These are phyloP conservation scores for Prochilodus magdalenae DNA, from an alignment of 2,113 vertebrate genomes.

Conservation along the genomic window DNA sequence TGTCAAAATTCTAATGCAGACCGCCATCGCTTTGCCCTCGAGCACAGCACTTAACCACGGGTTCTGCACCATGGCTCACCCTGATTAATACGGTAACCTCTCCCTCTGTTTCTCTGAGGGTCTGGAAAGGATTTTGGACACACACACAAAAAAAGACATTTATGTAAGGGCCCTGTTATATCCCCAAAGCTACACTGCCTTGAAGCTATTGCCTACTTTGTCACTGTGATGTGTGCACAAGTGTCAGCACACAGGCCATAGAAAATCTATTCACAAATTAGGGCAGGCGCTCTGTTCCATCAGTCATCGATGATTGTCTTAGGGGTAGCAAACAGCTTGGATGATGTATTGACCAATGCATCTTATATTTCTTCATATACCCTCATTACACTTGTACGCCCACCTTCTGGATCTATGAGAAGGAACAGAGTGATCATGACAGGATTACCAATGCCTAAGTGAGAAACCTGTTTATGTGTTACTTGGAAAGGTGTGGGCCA, in stretches of 20 bases:
- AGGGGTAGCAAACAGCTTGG: slow-evolving; percentile 5
- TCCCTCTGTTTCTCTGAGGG: slow-evolving; percentile 8
- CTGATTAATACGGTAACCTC: slow-evolving; percentile 22
- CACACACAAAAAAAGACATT: not conserved
- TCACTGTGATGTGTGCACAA: slow-evolving; percentile 16
- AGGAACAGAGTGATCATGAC: not conserved
- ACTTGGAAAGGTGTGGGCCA: not conserved
- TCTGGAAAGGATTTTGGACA: slow-evolving; percentile 10
- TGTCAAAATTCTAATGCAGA: slow-evolving; percentile 16
- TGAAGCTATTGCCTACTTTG: slow-evolving; percentile 13
- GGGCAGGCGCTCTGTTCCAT: not conserved
- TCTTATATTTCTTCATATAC: not conserved
- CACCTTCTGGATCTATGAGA: not conserved
- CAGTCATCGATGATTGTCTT: slow-evolving; percentile 17
- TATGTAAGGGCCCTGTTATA: not conserved
- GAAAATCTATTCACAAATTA: slow-evolving; percentile 20
- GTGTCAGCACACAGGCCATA: not conserved
- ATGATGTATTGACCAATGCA: not conserved
- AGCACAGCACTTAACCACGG: slow-evolving; percentile 19
- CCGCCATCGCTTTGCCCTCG: slow-evolving; percentile 1
- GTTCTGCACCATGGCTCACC: slow-evolving; percentile 4
- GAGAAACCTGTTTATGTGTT: not conserved
- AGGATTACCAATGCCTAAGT: not conserved
- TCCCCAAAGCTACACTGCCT: not conserved
- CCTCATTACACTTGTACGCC: not conserved